These are phyloP conservation scores for Rhynchonema sp. DNA, from an alignment of 2,888 invertebrate species.

Conservation along the genomic window DNA sequence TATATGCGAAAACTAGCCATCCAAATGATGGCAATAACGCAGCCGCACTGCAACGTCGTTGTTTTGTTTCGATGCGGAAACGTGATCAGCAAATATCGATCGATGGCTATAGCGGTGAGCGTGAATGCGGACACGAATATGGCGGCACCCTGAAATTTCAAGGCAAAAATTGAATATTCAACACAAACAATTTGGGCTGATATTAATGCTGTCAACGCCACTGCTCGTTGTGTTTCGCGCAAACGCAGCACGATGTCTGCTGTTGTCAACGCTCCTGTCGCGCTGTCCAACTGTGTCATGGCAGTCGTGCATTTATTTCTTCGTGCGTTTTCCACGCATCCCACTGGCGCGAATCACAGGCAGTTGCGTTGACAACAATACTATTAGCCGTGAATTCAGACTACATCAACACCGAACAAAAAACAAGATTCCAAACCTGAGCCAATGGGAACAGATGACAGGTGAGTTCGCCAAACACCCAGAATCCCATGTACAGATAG, in stretches of 20 bases:
- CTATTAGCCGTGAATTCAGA: no score
- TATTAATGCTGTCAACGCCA: no score
- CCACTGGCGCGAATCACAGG: no score
- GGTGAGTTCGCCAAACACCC: slow-evolving; percentile 70
- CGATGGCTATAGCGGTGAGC: slow-evolving; percentile 85
- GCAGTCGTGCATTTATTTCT: no score
- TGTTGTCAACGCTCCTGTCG: background rate
- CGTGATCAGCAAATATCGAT: slow-evolving; percentile 88
- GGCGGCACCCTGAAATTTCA: slow-evolving; percentile 52
- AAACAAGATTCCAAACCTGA: slow-evolving; percentile 41
- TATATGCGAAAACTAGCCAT: slow-evolving; percentile 1
- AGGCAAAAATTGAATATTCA: no score
- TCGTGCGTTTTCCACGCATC: no score
- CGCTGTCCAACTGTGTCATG: no score
- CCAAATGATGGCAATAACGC: slow-evolving; percentile 44
- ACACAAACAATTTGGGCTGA: slow-evolving; percentile 10
- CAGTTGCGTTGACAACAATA: no score
- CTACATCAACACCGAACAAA: no score
- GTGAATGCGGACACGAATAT: slow-evolving; percentile 94
- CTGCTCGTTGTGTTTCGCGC: background rate
- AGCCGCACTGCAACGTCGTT: slow-evolving; percentile 62
- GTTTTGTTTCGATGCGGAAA: slow-evolving; percentile 80
- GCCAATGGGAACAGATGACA: slow-evolving; percentile 79
- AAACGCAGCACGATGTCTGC: no score
- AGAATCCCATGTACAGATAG: slow-evolving; percentile 28